phyloP scores from a whole-genome alignment of 2,113 vertebrate genomes.

The Oreotragus oreotragus region DNA sequence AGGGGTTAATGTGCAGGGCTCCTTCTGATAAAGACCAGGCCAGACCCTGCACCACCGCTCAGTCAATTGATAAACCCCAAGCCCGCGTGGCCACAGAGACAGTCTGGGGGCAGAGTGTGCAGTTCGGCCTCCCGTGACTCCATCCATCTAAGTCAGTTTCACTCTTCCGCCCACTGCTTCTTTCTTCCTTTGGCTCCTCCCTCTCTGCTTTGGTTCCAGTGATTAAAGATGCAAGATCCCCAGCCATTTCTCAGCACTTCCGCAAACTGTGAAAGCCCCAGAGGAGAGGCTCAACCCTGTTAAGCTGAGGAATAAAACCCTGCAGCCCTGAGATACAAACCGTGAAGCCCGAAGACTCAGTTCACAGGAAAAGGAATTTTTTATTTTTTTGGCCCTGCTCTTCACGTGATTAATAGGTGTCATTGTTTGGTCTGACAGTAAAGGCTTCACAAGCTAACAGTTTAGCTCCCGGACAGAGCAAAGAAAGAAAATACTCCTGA shows the following conservation, averaged over 20 bases:
- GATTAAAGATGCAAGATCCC: constrained; percentile 51
- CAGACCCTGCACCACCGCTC: not conserved
- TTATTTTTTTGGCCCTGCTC: not conserved
- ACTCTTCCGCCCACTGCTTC: constrained; percentile 16
- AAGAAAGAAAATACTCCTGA: not conserved
- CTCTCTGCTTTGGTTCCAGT: not conserved
- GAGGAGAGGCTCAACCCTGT: not conserved
- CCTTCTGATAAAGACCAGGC: constrained; percentile 61
- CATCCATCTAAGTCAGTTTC: constrained; percentile 57
- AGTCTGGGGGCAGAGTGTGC: not conserved
- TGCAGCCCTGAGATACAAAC: not conserved
- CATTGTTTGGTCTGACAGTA: constrained; percentile 39
- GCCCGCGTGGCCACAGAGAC: not conserved
- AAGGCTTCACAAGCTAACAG: not conserved
- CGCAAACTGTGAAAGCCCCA: not conserved
- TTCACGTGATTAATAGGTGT: constrained; percentile 54
- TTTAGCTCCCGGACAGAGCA: constrained; percentile 17
- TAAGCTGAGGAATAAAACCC: constrained; percentile 3
- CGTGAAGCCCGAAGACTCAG: constrained; percentile 13
- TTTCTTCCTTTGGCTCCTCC: not conserved
- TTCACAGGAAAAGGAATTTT: not conserved
- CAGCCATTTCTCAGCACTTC: not conserved
- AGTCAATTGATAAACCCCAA: constrained; percentile 37
- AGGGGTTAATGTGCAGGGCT: constrained; percentile 41
- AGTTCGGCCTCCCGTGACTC: not conserved